Conservation (phyloP, 1,140 invertebrate genomes). For the Trichonephila clavipes region DNA sequence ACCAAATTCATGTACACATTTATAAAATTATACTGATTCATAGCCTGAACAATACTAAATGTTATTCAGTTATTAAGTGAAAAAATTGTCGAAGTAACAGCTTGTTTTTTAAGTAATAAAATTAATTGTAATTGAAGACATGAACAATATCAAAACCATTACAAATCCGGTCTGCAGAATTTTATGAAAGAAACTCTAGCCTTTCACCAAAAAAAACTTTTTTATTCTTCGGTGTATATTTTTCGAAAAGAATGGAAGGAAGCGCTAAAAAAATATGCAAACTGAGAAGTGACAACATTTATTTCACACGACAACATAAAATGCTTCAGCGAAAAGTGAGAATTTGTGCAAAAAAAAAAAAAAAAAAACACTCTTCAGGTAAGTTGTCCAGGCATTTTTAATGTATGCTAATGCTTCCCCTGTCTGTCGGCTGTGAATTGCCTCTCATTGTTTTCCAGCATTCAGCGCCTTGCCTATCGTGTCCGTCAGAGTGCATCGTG, state of each 20-base stretch:
- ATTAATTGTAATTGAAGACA: too few species aligned
- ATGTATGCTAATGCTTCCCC: not conserved
- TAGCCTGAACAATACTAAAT: too few species aligned
- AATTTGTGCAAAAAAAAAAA: not conserved
- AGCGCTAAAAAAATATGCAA: not conserved
- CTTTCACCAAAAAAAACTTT: too few species aligned
- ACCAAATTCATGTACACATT: too few species aligned
- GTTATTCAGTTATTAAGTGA: too few species aligned
- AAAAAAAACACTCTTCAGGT: not conserved
- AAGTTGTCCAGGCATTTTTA: not conserved
- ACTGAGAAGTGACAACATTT: not conserved
- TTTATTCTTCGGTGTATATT: not conserved
- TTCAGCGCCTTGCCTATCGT: not conserved
- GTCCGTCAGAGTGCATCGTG: not conserved
- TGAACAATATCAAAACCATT: too few species aligned
- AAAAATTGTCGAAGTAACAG: too few species aligned
- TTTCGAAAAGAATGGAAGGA: not conserved
- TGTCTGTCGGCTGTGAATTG: not conserved
- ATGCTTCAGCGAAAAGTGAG: not conserved
- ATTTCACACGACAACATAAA: slow-evolving; percentile 20
- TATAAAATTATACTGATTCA: too few species aligned
- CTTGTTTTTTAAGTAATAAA: too few species aligned
- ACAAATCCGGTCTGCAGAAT: too few species aligned
- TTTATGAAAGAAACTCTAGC: too few species aligned
- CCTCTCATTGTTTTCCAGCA: not conserved